Base-by-base conservation (phyloP, 1,140 invertebrate species). In the Drosophila saltans region DNA sequence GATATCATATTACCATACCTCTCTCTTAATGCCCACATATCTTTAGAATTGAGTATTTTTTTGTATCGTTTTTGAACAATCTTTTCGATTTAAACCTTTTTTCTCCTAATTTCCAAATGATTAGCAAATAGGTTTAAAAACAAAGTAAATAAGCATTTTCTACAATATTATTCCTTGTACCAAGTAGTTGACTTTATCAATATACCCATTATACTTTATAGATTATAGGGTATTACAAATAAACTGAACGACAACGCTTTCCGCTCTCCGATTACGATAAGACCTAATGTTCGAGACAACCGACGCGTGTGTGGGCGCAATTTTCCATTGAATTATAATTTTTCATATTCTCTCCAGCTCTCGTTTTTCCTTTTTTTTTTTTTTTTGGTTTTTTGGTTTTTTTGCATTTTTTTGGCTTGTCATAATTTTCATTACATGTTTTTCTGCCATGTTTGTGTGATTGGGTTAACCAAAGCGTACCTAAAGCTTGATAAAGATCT, bases 281-380 rank as follows among this genome's bases (percentile, higher is more conserved):
- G 70, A 11, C 66, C 43, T 52, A 52, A 52, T 52, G 45, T 52
- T 52, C 45, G 45, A 52, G 45, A 52, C 45, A 52, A 52, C 21
- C 45, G 57, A 83, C 74, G 74, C 80, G 77, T 88, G 84, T 89
- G 84, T 89, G 88, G 88, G 88, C 88, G 88, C 88, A 85, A 90
- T 89, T 90, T 90, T 88, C 86, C 88, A 90, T 86, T 90, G 88
- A 90, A 90, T 88, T 91, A 91, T 80, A 83, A 83, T 80, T 90
- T 86, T 74, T 75, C 66, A 66, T 80, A 75, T 78, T 60, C 30
- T 48, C 45, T 39, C 64, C 64, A 72, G 36, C 33, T 57, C 1
- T 58, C n/a, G 69, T 40, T 11, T 28, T n/a, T 8, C 7, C 2
- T 21, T 30, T 41, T 69, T 55, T 36, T 33, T 40, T 9, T 40